Base-by-base conservation (phyloP, 2,113 vertebrate species). In the Malurus cyaneus region DNA sequence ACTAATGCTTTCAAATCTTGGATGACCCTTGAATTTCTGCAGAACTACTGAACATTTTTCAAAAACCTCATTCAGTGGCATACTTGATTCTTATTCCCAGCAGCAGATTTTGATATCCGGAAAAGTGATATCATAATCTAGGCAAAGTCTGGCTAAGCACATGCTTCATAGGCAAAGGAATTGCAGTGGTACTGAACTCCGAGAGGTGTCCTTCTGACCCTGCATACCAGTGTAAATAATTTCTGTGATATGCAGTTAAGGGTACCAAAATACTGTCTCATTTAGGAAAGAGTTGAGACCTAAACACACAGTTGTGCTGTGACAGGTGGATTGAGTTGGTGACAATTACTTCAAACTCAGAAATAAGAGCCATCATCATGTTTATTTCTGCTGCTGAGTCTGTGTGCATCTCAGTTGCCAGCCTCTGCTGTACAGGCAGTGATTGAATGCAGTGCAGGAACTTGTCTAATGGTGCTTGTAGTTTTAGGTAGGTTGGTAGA, bases 361-460 rank as follows among this genome's bases (percentile, higher is more conserved):
- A 53, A 64, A 44, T 2, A 3, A 57, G 14, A 47, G 14, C 44
- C 44, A 28, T 66, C 32, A 89, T 86, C 16, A 17, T 47, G 56
- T 72, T 66, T 47, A 18, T 32, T 64, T 34, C 1, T 5, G 47
- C 34, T 83, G 47, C 52, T 59, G 0, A 20, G 59, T 74, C 49
- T 5, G 1, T 5, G 18, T 91, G 36, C 41, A 50, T 3, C 67
- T 61, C 57, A 41, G 31, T 62, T 71, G 34, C 53, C n/a, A 46
- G 13, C 62, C 18, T 77, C 42, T 56, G 20, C 41, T 61, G 26
- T 23, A 42, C 2, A 8, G 42, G 7, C 59, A 76, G 47, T 0
- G 0, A 42, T 42, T 84, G 76, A 80, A 60, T 1, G 0, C 2
- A 0, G 32, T 19, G 46, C 44, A 42, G 54, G 36, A 77, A 46